A percentile compares a stretch with the other conserved stretches of the same genome.
phyloP scores from a whole-genome alignment of 2,113 vertebrate genomes.

The Brachirus orientalis region DNA sequence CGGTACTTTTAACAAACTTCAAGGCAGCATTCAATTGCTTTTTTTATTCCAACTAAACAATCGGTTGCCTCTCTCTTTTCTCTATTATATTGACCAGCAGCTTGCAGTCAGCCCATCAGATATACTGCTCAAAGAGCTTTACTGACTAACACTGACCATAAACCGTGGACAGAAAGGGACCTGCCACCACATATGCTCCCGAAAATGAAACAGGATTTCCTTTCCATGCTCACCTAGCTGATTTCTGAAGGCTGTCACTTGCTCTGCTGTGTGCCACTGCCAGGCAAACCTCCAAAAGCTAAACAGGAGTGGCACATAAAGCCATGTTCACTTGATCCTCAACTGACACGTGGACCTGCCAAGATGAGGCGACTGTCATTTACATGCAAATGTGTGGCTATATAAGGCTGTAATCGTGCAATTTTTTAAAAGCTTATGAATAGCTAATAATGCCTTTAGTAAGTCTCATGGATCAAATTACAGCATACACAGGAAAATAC shows the following conservation, averaged over 20 bases:
- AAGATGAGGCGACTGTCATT: slow-evolving; percentile 47
- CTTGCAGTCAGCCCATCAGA: slow-evolving; percentile 49
- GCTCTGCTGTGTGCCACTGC: slow-evolving; percentile 16
- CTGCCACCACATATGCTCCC: background rate
- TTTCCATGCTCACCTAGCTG: slow-evolving; percentile 48
- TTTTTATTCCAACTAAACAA: slow-evolving; percentile 41
- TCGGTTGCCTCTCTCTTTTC: slow-evolving; percentile 16
- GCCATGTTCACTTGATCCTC: slow-evolving; percentile 20
- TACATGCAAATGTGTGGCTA: background rate
- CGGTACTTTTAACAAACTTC: slow-evolving; percentile 17
- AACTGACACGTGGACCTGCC: slow-evolving; percentile 12
- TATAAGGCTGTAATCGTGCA: slow-evolving; percentile 3
- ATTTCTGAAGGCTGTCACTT: slow-evolving; percentile 50
- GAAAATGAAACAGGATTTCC: slow-evolving; percentile 55
- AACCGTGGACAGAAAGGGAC: slow-evolving; percentile 28
- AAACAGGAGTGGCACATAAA: slow-evolving; percentile 46
- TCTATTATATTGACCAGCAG: slow-evolving; percentile 55
- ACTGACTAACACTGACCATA: slow-evolving; percentile 36
- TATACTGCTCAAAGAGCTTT: slow-evolving; percentile 20
- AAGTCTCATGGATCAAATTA: too few relatives aligned
- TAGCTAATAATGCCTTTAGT: too few relatives aligned
- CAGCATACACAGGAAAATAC: slow-evolving; percentile 16
- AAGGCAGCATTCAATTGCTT: slow-evolving; percentile 6
- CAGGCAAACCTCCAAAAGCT: slow-evolving; percentile 27
- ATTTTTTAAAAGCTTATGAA: too few relatives aligned